Conservation (phyloP, 2,888 invertebrate genomes). For the Charanyca ferruginea region DNA sequence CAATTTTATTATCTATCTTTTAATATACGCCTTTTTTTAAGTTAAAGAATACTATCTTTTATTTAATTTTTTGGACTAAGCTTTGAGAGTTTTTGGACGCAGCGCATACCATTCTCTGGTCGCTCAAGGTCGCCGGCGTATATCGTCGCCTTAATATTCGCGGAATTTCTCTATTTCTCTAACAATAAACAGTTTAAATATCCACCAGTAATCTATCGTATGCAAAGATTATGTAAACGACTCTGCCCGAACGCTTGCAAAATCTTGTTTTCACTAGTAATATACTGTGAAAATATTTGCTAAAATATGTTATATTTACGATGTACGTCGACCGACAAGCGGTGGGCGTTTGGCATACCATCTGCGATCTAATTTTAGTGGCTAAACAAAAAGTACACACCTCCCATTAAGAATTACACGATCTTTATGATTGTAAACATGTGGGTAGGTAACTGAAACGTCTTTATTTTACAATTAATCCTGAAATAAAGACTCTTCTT, state of each 20-base stretch:
- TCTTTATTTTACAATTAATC: background rate
- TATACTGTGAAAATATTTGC: slow-evolving; percentile 27
- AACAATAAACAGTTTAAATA: background rate
- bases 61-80: too few relatives aligned
- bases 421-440: slow-evolving; percentile 33
- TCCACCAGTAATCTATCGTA: background rate
- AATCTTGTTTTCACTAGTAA: slow-evolving; percentile 1
- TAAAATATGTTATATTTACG: slow-evolving; percentile 47
- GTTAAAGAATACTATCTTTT: too few relatives aligned
- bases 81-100: too few relatives aligned
- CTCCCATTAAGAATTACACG: slow-evolving; percentile 47
- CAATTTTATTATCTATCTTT: too few relatives aligned
- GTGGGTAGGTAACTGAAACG: slow-evolving; percentile 3
- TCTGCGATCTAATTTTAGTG: slow-evolving; percentile 50
- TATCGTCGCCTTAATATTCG: too few relatives aligned
- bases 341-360: slow-evolving; percentile 58
- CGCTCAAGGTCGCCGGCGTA: too few relatives aligned
- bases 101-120: too few relatives aligned
- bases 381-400: slow-evolving; percentile 47
- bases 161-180: too few relatives aligned
- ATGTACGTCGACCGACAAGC: slow-evolving; percentile 3
- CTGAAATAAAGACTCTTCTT: too few relatives aligned
- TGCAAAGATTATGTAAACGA: slow-evolving; percentile 27
- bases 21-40: too few relatives aligned
- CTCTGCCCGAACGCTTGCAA: background rate